phyloP scores from a whole-genome alignment of 2,113 vertebrate genomes.

The Globicephala melas region DNA sequence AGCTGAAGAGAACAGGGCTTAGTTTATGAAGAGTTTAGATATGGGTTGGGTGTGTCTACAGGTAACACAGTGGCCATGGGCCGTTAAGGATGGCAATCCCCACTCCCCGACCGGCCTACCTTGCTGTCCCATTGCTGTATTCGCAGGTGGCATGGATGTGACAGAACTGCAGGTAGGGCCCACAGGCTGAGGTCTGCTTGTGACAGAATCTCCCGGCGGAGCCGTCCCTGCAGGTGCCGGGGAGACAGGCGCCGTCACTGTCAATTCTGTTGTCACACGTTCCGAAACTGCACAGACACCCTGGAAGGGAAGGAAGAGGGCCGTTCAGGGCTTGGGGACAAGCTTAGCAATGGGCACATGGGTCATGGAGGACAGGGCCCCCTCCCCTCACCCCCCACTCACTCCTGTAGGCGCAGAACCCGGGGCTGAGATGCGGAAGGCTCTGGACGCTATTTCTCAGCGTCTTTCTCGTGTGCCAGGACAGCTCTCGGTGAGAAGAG shows the following conservation, averaged over 20 bases:
- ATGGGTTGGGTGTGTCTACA: neutral
- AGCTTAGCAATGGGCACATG: fast-evolving
- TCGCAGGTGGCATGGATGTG: conserved; percentile 90
- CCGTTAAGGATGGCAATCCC: no score
- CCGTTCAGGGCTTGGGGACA: neutral
- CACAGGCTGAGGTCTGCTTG: conserved; percentile 80
- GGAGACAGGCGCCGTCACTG: conserved; percentile 86
- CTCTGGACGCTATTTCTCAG: neutral
- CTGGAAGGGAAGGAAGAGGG: conserved; percentile 73
- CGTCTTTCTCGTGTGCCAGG: neutral
- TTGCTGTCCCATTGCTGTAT: conserved; percentile 78
- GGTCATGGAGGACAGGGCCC: neutral
- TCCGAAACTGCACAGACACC: conserved; percentile 88
- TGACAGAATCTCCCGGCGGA: conserved; percentile 87
- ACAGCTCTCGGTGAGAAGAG: neutral
- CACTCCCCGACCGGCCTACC: conserved; percentile 75
- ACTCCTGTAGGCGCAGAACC: neutral
- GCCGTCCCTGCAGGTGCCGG: conserved; percentile 82
- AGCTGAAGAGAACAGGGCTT: neutral
- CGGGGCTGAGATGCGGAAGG: neutral
- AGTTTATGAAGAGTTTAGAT: neutral
- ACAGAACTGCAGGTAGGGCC: conserved; percentile 83
- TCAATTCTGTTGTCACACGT: conserved; percentile 87
- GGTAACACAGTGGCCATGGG: fast-evolving
- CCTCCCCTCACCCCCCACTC: fast-evolving